phyloP scores from a whole-genome alignment of 1,140 invertebrate genomes.

The Sinonovacula constricta region DNA sequence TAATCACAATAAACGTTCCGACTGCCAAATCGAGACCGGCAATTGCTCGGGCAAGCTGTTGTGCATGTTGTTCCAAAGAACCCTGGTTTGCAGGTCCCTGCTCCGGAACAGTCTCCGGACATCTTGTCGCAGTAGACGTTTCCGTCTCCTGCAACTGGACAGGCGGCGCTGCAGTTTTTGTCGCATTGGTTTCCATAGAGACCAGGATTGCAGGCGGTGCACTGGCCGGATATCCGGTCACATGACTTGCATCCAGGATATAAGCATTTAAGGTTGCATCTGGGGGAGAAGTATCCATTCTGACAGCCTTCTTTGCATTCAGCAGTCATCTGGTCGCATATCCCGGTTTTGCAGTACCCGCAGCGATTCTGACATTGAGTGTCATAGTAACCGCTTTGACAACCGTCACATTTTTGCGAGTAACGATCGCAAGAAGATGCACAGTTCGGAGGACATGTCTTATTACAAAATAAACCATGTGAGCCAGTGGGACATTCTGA shows the following conservation, averaged over 20 bases:
- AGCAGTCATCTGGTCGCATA: conserved; percentile 7
- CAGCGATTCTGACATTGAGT: neutral
- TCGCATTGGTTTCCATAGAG: conserved; percentile 12
- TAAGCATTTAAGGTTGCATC: neutral
- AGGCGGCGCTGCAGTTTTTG: conserved; percentile 3
- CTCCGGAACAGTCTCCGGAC: neutral
- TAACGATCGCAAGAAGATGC: neutral
- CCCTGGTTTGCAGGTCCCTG: neutral
- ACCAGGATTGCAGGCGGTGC: conserved; percentile 7
- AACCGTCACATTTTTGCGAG: neutral
- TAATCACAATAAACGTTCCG: conserved; percentile 12
- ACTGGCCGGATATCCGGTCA: conserved; percentile 7
- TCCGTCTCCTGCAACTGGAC: neutral
- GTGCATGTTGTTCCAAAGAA: conserved; percentile 2
- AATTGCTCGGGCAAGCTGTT: neutral
- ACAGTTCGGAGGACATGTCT: conserved; percentile 7
- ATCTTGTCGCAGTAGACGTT: conserved; percentile 2
- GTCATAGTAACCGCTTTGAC: conserved; percentile 9
- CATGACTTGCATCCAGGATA: conserved; percentile 9
- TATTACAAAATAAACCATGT: neutral
- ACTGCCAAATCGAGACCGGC: neutral
- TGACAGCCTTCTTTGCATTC: conserved; percentile 5
- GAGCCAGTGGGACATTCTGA: conserved; percentile 16
- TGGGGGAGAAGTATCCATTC: conserved; percentile 2
- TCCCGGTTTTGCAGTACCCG: neutral